phyloP scores from a whole-genome alignment of 2,888 invertebrate genomes.

The Caenorhabditis auriculariae region DNA sequence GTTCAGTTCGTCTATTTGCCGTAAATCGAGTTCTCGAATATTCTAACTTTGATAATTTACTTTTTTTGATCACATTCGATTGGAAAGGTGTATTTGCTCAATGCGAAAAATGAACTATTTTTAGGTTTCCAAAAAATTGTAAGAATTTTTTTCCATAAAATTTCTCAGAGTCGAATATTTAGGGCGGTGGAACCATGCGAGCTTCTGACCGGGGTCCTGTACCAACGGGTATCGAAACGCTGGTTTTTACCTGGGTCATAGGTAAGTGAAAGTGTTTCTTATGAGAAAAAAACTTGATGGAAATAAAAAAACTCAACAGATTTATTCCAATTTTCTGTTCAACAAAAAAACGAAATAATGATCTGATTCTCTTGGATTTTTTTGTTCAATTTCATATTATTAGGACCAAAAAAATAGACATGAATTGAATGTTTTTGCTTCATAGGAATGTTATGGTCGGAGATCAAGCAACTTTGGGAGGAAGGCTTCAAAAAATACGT shows the following conservation, averaged over 20 bases:
- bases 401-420: not conserved
- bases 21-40: not conserved
- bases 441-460: slow-evolving; percentile 69
- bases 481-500: slow-evolving; percentile 69
- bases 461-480: slow-evolving; percentile 71
- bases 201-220: slow-evolving; percentile 66
- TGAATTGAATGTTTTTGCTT: not conserved
- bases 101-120: not conserved
- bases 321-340: not conserved
- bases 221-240: slow-evolving; percentile 68
- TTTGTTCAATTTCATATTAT: not conserved
- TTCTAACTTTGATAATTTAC: too few species aligned
- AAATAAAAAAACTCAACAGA: not conserved
- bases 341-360: too few species aligned
- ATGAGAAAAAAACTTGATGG: not conserved
- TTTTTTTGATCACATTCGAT: not conserved
- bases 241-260: slow-evolving; percentile 69
- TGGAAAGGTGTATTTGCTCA: not conserved
- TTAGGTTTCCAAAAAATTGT: not conserved
- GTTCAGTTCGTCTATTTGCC: slow-evolving; percentile 1
- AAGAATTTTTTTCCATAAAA: slow-evolving; percentile 3
- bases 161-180: slow-evolving; percentile 4
- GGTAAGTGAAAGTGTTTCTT: slow-evolving; percentile 62
- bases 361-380: not conserved
- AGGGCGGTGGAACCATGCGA: slow-evolving; percentile 50